Base-by-base conservation (phyloP, 2,113 vertebrate species). In the Oryzias celebensis region DNA sequence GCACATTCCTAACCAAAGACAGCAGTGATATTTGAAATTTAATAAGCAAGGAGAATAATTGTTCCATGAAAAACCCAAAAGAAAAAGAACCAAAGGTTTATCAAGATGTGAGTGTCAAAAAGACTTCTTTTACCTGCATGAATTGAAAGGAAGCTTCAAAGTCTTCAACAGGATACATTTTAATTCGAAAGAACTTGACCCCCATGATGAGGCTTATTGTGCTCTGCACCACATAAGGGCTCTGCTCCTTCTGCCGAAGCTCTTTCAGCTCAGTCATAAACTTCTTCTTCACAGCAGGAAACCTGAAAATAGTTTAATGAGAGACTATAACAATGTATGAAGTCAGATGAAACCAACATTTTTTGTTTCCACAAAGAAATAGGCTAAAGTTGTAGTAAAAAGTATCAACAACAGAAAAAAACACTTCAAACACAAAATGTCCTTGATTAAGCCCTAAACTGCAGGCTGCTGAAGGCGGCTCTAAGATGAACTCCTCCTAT, bases 101-200 rank as follows among this genome's bases (percentile, higher is more conserved):
- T 3, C 4, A 45, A 52, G 3, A 3, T 4, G 7, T 12, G 23
- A n/a, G 16, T 64, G 4, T 18, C 24, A 4, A 4, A 47, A 20
- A 65, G 41, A 50, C 20, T 56, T 4, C 17, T 18, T 73, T 43
- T 92, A 98, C 97, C 96, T 98, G 96, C 96, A 98, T 96, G 87
- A 99, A 99, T 89, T 96, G 96, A 86, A 99, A 95, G 61, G 96
- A 98, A 26, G 96, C 97, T 91, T 99, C 97, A 58, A 99, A 98
- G 81, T 98, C 97, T 75, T 99, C 97, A 31, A 99, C 96, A 1
- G 97, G 97, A 83, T 98, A 99, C 97, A 98, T 99, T 86, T 99
- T 99, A 71, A 99, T 94, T 49, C 96, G 90, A 82, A 99, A 98
- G 88, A 99, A 99, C 87, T 98, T 99, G 91, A 99, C 93, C 49